Evolutionary conservation across 1,140 invertebrate species (phyloP).

Genomic region (Brachionus angularis): DNA sequence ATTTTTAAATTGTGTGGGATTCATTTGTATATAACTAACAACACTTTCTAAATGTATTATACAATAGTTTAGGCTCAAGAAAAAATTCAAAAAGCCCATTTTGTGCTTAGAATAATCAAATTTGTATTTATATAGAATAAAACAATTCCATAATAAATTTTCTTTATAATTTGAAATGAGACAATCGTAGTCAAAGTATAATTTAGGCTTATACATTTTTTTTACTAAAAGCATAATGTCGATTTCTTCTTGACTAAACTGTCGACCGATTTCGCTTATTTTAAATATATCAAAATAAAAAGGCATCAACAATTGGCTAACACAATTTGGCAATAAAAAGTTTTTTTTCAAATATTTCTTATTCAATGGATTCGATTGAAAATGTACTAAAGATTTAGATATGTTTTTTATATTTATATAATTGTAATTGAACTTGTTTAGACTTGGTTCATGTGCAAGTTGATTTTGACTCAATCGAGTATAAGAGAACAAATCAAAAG

Average conservation of each 20-base stretch:
- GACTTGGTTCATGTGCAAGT: not conserved
- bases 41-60: conserved; percentile 32
- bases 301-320: conserved; percentile 28
- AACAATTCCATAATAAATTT: conserved; percentile 40
- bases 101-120: not conserved
- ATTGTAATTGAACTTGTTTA: conserved; percentile 18
- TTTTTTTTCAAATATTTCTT: not conserved
- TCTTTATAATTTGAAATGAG: conserved; percentile 28
- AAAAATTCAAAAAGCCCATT: conserved; percentile 27
- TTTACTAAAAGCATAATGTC: conserved; percentile 13
- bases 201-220: not conserved
- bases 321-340: not conserved
- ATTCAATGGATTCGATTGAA: conserved; percentile 17
- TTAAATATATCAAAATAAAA: conserved; percentile 39
- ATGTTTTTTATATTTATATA: conserved; percentile 7
- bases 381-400: not conserved
- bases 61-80: not conserved
- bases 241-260: conserved; percentile 1
- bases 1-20: not conserved
- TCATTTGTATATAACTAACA: not conserved
- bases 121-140: conserved; percentile 27
- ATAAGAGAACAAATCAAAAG: conserved; percentile 18
- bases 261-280: not conserved
- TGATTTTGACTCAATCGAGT: conserved; percentile 4
- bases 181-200: conserved; percentile 5